A percentile compares a stretch with the other conserved stretches of the same genome.
These are phyloP conservation scores for Talpa occidentalis DNA, from an alignment of 2,113 vertebrate genomes.

Conservation along the genomic window DNA sequence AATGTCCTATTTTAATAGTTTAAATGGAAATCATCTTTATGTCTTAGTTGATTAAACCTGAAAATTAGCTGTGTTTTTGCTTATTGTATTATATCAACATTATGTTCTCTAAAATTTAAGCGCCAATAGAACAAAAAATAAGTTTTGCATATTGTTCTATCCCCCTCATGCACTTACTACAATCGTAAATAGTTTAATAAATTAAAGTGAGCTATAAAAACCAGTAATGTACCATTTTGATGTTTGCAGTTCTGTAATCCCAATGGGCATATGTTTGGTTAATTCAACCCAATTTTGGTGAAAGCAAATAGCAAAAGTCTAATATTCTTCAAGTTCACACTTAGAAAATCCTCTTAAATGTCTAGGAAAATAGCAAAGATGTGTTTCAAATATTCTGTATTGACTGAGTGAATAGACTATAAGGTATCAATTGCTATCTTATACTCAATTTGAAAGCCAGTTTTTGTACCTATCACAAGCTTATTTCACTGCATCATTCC, in stretches of 20 bases:
- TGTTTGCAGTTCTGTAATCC: constrained; percentile 16
- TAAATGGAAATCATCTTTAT: constrained; percentile 10
- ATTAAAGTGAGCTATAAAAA: constrained; percentile 57
- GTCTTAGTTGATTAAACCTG: constrained; percentile 36
- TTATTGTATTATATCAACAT: constrained; percentile 11
- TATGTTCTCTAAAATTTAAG: constrained; percentile 40
- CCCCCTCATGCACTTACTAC: not conserved
- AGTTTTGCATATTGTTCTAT: constrained; percentile 22
- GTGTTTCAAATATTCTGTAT: constrained; percentile 63
- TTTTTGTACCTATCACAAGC: constrained; percentile 12
- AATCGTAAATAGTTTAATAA: not conserved
- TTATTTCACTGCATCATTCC: not conserved
- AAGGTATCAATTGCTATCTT: constrained; percentile 38
- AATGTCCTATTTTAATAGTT: constrained; percentile 24
- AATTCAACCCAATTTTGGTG: constrained; percentile 36
- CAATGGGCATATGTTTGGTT: constrained; percentile 14
- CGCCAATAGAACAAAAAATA: not conserved
- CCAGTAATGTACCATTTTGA: not conserved
- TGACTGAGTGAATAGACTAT: constrained; percentile 55
- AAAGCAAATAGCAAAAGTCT: constrained; percentile 65
- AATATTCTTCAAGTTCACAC: constrained; percentile 53
- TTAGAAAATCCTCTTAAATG: constrained; percentile 73
- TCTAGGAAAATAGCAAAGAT: constrained; percentile 70
- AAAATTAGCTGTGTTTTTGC: constrained; percentile 32
- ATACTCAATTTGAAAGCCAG: constrained; percentile 22